Evolutionary conservation across 1,140 invertebrate species (phyloP), one percentile per base, ranked within the genome.

Genomic region (Ceratina calcarata): DNA sequence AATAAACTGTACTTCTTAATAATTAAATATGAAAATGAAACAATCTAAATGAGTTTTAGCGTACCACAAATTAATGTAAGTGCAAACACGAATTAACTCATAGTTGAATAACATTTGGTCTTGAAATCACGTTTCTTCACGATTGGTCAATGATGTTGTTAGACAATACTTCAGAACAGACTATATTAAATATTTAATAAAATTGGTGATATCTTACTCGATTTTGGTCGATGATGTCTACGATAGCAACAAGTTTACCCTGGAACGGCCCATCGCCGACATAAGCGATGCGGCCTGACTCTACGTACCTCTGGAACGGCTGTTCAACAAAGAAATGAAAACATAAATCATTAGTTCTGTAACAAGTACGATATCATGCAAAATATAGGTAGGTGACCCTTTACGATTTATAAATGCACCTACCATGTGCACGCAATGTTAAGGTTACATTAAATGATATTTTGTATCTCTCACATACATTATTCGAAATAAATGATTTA

Each of bases 181-280:
- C 3, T 45, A 10, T 6, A 45, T 45, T 8, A 10, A 45, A 45
- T 45, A 45, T 45, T 45, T 45, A 45, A 45, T 45, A 45, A 45
- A 45, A 1, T 45, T 45, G 37, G 10, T 45, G 37, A 10, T 10
- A 45, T 45, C 37, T 45, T 45, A 45, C 37, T 92, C 98, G 96
- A 90, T 98, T 99, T 94, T 99, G 98, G 92, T 99, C 98, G 89
- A 99, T 98, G 86, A 99, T 95, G 93, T 99, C 98, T 60, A 99
- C 97, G 89, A 99, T 99, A 84, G 96, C 95, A 82, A 97, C 96
- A 67, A 99, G 94, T 94, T 99, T 99, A 82, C 98, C 98, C 91
- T 96, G 96, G 85, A 98, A 93, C 67, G 95, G 94, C 18, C 99
- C 99, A 92, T 98, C 96, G 71, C 97, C 95, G 86, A 99, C 96